phyloP scores from a whole-genome alignment of 1,140 invertebrate species.

The Ylistrum balloti region DNA sequence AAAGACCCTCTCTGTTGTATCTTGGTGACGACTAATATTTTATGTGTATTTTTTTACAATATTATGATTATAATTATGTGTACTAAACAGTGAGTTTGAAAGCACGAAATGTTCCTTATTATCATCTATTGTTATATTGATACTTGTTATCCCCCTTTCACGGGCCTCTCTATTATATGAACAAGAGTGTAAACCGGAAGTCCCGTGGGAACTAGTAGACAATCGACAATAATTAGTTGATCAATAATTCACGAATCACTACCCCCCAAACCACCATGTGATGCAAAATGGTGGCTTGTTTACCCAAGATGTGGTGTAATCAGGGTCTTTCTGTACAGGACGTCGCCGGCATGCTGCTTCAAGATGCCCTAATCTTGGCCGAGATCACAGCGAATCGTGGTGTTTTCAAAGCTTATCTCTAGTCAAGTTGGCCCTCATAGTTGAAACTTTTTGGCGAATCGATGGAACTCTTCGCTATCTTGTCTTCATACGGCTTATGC shows the following conservation, averaged over 20 bases:
- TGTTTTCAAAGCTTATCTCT: slow-evolving; percentile 20
- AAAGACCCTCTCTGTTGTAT: neutral
- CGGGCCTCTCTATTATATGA: neutral
- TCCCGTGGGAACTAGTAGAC: slow-evolving; percentile 2
- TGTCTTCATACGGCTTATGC: slow-evolving; percentile 13
- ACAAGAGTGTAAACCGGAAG: slow-evolving; percentile 5
- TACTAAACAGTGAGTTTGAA: too few relatives aligned
- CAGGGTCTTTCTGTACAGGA: neutral
- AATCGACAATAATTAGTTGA: slow-evolving; percentile 32
- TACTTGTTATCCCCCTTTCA: neutral
- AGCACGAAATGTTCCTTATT: too few relatives aligned
- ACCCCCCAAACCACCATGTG: slow-evolving; percentile 9
- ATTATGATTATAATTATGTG: too few relatives aligned
- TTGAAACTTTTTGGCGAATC: slow-evolving; percentile 24
- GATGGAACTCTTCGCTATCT: slow-evolving; percentile 32
- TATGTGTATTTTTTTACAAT: too few relatives aligned
- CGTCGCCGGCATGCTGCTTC: slow-evolving; percentile 5
- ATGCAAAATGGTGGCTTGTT: slow-evolving; percentile 28
- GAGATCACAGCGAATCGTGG: neutral
- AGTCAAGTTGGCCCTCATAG: neutral
- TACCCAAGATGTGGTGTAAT: neutral
- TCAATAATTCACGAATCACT: slow-evolving; percentile 5
- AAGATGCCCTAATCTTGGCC: neutral
- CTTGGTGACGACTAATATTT: neutral
- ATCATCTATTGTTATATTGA: too few relatives aligned